phyloP scores from a whole-genome alignment of 2,113 vertebrate genomes.

The Acanthochromis polyacanthus region DNA sequence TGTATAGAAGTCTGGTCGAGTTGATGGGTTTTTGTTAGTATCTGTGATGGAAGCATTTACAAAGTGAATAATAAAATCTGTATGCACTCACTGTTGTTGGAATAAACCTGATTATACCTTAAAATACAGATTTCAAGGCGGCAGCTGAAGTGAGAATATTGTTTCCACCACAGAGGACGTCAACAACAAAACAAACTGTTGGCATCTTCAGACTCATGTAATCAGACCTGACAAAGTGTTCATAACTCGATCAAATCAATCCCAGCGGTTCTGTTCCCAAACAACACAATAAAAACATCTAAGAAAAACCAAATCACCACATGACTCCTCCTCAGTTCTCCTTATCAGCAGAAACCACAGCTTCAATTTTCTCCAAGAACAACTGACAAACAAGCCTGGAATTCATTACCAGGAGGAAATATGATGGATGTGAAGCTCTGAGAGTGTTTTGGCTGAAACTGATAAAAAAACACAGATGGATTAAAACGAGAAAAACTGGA shows the following conservation, averaged over 20 bases:
- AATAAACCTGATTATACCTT: not conserved
- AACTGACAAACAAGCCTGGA: constrained; percentile 12
- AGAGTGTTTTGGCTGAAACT: not conserved
- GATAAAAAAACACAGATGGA: not conserved
- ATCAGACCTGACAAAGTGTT: constrained; percentile 4
- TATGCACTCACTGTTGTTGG: not conserved
- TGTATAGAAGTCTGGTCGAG: too few species aligned
- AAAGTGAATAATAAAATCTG: not conserved
- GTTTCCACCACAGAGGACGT: not conserved
- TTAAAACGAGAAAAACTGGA: not conserved
- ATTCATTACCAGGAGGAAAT: not conserved
- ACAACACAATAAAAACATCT: constrained; percentile 16
- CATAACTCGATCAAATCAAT: not conserved
- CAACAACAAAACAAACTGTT: not conserved
- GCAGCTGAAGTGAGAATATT: not conserved
- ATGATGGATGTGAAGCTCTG: not conserved
- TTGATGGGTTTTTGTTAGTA: too few species aligned
- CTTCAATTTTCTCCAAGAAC: not conserved
- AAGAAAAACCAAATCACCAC: not conserved
- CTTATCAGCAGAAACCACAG: constrained; percentile 3
- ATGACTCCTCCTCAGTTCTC: not conserved
- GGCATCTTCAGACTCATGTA: not conserved
- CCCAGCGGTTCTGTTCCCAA: not conserved
- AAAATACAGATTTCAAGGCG: not conserved
- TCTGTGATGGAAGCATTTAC: too few species aligned